Conservation (phyloP, 2,888 invertebrate genomes). For the Pheosia tremula region DNA sequence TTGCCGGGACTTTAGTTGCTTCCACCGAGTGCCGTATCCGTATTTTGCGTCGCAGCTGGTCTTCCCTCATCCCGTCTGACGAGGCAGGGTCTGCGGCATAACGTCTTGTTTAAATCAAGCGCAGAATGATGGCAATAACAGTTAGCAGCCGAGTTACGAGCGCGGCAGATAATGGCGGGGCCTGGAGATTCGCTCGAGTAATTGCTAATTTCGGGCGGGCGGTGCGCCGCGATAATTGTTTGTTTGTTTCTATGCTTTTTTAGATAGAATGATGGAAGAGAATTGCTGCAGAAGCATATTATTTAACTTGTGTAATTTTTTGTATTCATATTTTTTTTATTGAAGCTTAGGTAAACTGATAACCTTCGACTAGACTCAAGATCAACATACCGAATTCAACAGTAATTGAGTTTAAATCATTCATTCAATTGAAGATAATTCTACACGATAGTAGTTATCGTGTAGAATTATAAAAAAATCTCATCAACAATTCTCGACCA, state of each 20-base stretch:
- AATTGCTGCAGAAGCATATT: background rate
- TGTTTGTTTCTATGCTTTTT: constrained; percentile 62
- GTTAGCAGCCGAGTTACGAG: constrained; percentile 73
- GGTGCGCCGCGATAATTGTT: constrained; percentile 64
- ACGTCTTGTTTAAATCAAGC: constrained; percentile 81
- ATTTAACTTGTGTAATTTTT: no score
- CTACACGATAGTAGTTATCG: no score
- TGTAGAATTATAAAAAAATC: no score
- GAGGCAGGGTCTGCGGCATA: constrained; percentile 53
- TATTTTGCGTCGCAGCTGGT: constrained; percentile 8
- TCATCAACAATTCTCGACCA: no score
- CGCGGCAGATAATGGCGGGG: constrained; percentile 67
- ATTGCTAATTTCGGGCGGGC: constrained; percentile 74
- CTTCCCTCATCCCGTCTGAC: constrained; percentile 30
- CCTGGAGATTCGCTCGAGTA: constrained; percentile 71
- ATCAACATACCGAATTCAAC: no score
- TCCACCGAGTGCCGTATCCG: constrained; percentile 29
- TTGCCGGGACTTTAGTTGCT: background rate
- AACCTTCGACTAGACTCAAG: no score
- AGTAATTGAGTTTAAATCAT: no score
- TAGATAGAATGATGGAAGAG: constrained; percentile 6
- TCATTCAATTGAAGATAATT: no score
- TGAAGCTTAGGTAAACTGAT: no score
- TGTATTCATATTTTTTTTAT: no score
- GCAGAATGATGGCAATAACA: constrained; percentile 77